Percentiles rank a stretch among this genome's conserved stretches.
Conservation (phyloP, 2,888 invertebrate species). For the Carterocephalus palaemon region DNA sequence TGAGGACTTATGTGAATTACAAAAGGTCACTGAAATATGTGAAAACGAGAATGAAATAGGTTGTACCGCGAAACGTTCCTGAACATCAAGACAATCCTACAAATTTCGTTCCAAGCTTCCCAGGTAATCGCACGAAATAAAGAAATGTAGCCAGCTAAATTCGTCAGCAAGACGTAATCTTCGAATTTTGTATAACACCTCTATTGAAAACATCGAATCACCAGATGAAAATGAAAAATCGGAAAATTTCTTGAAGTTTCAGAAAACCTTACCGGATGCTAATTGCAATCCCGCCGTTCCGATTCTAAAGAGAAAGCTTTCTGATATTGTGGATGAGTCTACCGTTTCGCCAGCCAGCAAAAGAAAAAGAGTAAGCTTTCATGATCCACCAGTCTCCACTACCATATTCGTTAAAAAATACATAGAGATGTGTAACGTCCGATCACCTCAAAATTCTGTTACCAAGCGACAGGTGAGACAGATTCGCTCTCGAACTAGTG, state of each 20-base stretch:
- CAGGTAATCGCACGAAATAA: conserved; percentile 41
- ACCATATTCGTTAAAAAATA: conserved; percentile 71
- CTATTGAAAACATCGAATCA: conserved; percentile 44
- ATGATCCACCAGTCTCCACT: conserved; percentile 86
- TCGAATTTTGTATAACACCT: conserved; percentile 54
- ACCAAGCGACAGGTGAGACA: conserved; percentile 55
- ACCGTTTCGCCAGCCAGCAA: conserved; percentile 77
- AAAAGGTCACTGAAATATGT: conserved; percentile 14
- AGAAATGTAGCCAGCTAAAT: conserved; percentile 43
- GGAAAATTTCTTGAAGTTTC: conserved; percentile 76
- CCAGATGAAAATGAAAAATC: conserved; percentile 49
- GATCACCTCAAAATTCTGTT: conserved; percentile 60
- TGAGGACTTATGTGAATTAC: too few species aligned
- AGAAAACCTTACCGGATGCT: conserved; percentile 81
- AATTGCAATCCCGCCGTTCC: conserved; percentile 85
- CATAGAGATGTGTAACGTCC: conserved; percentile 53
- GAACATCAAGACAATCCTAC: neutral
- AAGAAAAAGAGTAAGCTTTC: conserved; percentile 88
- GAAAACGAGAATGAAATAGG: neutral
- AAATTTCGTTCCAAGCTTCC: neutral
- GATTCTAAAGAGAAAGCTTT: conserved; percentile 83
- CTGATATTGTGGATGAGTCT: conserved; percentile 66
- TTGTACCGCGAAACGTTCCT: neutral
- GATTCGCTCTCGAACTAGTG: conserved; percentile 36
- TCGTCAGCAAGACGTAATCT: conserved; percentile 59